Evolutionary conservation across 2,797 vertebrate genomes (phyloP), one percentile per base, ranked within the genome.

Genomic region (Dryobates pubescens): DNA sequence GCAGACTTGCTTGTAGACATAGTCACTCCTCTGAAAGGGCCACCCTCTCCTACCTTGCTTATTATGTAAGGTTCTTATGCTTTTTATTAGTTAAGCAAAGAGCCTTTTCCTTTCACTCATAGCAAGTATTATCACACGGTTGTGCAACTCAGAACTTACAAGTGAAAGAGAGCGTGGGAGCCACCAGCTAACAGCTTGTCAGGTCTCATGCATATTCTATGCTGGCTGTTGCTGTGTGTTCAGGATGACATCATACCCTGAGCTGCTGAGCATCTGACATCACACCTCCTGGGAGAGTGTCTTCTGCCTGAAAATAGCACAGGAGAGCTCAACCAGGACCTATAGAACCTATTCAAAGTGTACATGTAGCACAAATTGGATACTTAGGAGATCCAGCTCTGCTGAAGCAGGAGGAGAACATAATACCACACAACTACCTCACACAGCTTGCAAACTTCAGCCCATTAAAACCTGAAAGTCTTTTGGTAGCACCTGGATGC

Each of bases 231-330:
- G 49, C 41, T 59, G 67, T 10, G 45, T 13, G 61, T 75, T 70
- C 34, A 15, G 80, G 56, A 57, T 89, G 74, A 91, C 80, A 67
- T 29, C 77, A 83, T 12, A 87, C 17, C 57, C 70, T 7, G 54
- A 70, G 87, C 67, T 65, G 63, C 41, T 1, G 34, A 82, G 68
- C 54, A 30, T 85, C 59, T 94, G 91, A 94, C 93, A 91, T 89
- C 86, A 71, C 62, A 79, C 83, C 82, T 91, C 74, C 89, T 86
- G 92, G 67, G 63, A 19, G 61, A 88, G 81, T 14, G 7, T 36
- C 58, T 53, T 59, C 77, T 56, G 63, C 77, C 78, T 34, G 30
- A 54, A 53, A 75, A 57, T 3, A 81, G 75, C 68, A 23, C 0
- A 0, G 3, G 1, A 45, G 29, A 63, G 65, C 87, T 63, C 56